A percentile compares a stretch with the other conserved stretches of the same genome.
Evolutionary conservation across 2,797 vertebrate genomes (phyloP).

Genomic region (Hydrophis major): DNA sequence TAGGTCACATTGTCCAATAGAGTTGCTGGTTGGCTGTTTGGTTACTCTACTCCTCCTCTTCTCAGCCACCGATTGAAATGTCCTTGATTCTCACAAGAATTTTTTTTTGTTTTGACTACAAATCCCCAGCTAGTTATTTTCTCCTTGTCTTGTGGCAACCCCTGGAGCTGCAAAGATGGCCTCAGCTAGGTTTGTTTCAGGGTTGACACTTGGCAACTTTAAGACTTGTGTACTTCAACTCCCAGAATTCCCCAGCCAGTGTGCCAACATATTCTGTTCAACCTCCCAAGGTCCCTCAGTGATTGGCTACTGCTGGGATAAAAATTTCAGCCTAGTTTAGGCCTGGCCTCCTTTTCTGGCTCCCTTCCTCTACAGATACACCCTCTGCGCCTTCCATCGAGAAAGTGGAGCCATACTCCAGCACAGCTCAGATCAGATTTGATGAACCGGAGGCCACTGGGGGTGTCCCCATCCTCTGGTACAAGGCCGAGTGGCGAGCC

Average conservation of each 20-base stretch:
- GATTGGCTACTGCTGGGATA: neutral
- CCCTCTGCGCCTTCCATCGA: constrained; percentile 88
- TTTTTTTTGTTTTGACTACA: too few relatives aligned
- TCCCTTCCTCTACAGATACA: constrained; percentile 77
- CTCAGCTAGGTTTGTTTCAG: too few relatives aligned
- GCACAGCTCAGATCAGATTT: constrained; percentile 87
- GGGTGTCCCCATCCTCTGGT: constrained; percentile 90
- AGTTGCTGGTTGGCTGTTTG: too few relatives aligned
- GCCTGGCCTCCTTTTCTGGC: neutral
- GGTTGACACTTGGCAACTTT: neutral
- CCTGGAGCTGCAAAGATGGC: too few relatives aligned
- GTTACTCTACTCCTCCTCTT: too few relatives aligned
- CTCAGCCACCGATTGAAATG: too few relatives aligned
- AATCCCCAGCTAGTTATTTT: too few relatives aligned
- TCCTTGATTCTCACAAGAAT: too few relatives aligned
- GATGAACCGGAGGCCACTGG: constrained; percentile 90
- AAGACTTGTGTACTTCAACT: neutral
- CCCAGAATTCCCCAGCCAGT: neutral
- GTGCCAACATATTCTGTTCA: neutral
- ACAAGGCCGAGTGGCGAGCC: constrained; percentile 85
- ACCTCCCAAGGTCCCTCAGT: neutral
- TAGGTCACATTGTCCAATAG: too few relatives aligned
- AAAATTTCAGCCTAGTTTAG: neutral
- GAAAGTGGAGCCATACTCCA: constrained; percentile 89
- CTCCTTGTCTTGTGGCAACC: too few relatives aligned